Conservation (phyloP, 64 coral and sea anemone species). For the Stichodactyla helianthus region DNA sequence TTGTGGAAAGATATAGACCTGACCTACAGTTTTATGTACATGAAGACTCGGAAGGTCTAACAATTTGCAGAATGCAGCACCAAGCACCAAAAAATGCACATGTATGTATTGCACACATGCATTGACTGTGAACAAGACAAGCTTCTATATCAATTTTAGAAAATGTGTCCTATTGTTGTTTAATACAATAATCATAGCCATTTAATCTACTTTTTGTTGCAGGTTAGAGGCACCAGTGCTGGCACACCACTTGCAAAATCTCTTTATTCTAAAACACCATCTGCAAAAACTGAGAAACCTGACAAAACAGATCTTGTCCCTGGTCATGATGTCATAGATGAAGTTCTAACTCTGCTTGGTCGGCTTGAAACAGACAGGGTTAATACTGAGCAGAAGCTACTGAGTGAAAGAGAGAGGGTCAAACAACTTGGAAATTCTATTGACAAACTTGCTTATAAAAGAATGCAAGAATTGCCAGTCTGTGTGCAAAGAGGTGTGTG, state of each 20-base stretch:
- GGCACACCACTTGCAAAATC: conserved; percentile 30
- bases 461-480: conserved; percentile 73
- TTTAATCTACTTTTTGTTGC: background rate
- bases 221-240: conserved; percentile 50
- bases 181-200: too few species aligned
- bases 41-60: too few species aligned
- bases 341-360: conserved; percentile 71
- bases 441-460: conserved; percentile 75
- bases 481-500: conserved; percentile 90
- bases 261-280: conserved; percentile 22
- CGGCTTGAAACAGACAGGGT: conserved; percentile 86
- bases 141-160: too few species aligned
- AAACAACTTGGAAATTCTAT: conserved; percentile 62
- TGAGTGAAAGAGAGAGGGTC: conserved; percentile 63
- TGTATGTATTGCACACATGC: too few species aligned
- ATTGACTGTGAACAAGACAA: too few species aligned
- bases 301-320: conserved; percentile 3
- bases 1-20: too few species aligned
- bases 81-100: too few species aligned
- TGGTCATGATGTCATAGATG: conserved; percentile 63
- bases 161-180: too few species aligned
- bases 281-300: conserved; percentile 1
- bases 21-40: too few species aligned
- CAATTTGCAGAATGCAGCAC: too few species aligned
- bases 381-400: conserved; percentile 58